phyloP scores from a whole-genome alignment of 2,113 vertebrate species.

The Apteryx owenii region DNA sequence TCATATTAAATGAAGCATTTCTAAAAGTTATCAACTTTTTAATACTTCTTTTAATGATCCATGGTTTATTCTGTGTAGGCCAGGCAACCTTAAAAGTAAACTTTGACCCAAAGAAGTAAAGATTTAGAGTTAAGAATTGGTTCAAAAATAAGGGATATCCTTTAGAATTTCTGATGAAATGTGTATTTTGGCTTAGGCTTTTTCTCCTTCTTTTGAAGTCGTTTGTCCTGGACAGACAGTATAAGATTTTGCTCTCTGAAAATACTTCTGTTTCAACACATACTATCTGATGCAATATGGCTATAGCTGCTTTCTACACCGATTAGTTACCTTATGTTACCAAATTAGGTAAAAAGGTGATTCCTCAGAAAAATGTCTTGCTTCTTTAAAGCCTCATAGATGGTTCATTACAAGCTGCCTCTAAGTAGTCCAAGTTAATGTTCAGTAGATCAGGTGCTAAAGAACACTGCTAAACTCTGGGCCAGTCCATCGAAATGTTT shows the following conservation, averaged over 20 bases:
- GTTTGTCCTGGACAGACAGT: background rate
- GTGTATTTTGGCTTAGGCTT: accelerated
- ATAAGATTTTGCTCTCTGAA: background rate
- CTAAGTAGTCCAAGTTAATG: background rate
- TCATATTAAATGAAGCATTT: background rate
- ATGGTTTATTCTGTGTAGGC: background rate
- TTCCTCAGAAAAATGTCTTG: background rate
- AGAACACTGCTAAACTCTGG: background rate
- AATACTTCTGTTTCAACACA: background rate
- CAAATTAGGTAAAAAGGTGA: background rate
- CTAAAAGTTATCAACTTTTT: background rate
- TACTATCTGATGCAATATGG: background rate
- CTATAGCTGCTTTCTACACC: background rate
- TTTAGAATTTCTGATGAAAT: background rate
- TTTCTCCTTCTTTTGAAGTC: background rate
- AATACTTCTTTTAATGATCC: background rate
- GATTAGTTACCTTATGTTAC: background rate
- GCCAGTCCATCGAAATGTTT: background rate
- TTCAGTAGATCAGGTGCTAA: background rate
- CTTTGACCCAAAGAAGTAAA: background rate
- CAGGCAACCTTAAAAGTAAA: background rate
- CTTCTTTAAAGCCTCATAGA: background rate
- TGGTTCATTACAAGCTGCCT: background rate
- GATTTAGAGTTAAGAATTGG: background rate
- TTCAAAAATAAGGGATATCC: background rate